Conservation (phyloP, 2,888 invertebrate genomes). For the Lochmaea crataegi region DNA sequence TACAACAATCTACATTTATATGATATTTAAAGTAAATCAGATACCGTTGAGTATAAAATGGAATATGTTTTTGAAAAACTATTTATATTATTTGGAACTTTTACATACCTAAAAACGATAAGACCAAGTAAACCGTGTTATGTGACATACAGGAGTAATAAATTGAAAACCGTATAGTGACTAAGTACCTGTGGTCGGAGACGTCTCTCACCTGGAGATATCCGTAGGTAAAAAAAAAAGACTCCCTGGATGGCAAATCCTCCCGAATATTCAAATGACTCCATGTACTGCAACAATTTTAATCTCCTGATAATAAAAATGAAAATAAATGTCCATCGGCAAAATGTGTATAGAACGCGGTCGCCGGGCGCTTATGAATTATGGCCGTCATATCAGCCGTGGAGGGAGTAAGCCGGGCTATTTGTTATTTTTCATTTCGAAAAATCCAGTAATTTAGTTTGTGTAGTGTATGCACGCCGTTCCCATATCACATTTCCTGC, state of each 20-base stretch:
- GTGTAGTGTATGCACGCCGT: slow-evolving; percentile 63
- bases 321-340: slow-evolving; percentile 66
- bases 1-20: no score
- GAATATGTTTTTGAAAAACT: background rate
- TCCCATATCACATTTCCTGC: slow-evolving; percentile 67
- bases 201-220: slow-evolving; percentile 54
- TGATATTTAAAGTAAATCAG: no score
- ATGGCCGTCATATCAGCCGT: slow-evolving; percentile 64
- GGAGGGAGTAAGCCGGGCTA: slow-evolving; percentile 65
- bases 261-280: slow-evolving; percentile 62
- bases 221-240: slow-evolving; percentile 24
- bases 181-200: slow-evolving; percentile 27
- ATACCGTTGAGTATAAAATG: background rate
- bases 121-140: background rate
- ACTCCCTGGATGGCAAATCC: slow-evolving; percentile 56
- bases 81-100: background rate
- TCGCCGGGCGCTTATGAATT: slow-evolving; percentile 61
- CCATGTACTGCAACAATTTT: slow-evolving; percentile 66
- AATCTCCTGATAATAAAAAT: slow-evolving; percentile 67
- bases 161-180: slow-evolving; percentile 25
- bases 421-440: slow-evolving; percentile 68
- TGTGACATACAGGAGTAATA: background rate
- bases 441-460: slow-evolving; percentile 68
- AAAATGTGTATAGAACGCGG: slow-evolving; percentile 58
- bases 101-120: background rate